Conservation (phyloP, 23 tunicate species). For the Phallusia fumigata region DNA sequence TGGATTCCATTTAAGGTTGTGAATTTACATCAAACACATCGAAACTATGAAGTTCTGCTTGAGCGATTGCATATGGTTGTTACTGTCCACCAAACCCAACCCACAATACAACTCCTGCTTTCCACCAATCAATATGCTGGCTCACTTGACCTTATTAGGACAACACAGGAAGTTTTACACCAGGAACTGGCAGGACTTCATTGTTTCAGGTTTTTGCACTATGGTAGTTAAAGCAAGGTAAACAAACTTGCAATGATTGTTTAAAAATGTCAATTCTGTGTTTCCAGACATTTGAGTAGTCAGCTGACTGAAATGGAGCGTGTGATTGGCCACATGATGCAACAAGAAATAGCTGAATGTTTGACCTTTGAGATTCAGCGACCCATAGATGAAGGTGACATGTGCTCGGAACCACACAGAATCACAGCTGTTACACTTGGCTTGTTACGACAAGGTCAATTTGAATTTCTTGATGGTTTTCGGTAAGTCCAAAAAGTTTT, state of each 20-base stretch:
- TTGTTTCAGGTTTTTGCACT: constrained; percentile 55
- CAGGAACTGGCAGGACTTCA: constrained; percentile 83
- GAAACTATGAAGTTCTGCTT: constrained; percentile 35
- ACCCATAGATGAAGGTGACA: constrained; percentile 53
- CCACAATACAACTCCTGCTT: constrained; percentile 82
- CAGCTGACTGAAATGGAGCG: constrained; percentile 86
- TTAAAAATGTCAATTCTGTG: neutral
- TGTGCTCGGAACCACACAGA: constrained; percentile 69
- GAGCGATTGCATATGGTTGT: constrained; percentile 68
- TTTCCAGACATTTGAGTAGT: constrained; percentile 66
- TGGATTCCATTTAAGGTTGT: constrained; percentile 27
- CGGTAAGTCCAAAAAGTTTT: constrained; percentile 17
- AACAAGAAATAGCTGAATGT: constrained; percentile 64
- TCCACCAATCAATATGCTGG: constrained; percentile 83
- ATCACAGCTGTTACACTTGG: constrained; percentile 73
- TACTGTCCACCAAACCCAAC: constrained; percentile 92
- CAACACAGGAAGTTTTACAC: constrained; percentile 85
- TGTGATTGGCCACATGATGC: constrained; percentile 88
- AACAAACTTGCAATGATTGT: no score
- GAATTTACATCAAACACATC: constrained; percentile 19
- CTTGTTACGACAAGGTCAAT: constrained; percentile 58
- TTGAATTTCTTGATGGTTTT: constrained; percentile 67
- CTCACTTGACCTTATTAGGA: constrained; percentile 79
- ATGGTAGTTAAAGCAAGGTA: neutral
- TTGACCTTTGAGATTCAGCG: constrained; percentile 56